Evolutionary conservation across 2,888 invertebrate species (phyloP).

Genomic region (Apodemia zela): DNA sequence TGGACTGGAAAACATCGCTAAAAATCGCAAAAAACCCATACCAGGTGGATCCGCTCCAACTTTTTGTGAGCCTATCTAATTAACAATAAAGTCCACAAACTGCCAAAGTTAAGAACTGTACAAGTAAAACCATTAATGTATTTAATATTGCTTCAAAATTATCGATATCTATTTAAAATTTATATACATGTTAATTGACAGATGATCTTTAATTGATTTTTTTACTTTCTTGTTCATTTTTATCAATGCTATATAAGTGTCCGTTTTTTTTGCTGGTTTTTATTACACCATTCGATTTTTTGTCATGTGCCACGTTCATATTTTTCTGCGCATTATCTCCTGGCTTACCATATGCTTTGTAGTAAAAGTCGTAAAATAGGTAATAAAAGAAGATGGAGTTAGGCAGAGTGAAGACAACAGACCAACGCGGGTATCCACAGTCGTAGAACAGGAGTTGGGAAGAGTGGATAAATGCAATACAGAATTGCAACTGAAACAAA

Average conservation of each 20-base stretch:
- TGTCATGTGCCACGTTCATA: slow-evolving; percentile 33
- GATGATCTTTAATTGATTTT: neutral
- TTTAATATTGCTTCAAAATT: slow-evolving; percentile 30
- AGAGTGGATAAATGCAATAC: slow-evolving; percentile 91
- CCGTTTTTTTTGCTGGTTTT: slow-evolving; percentile 35
- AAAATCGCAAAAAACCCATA: too few species aligned
- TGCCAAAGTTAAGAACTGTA: neutral
- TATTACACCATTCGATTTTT: slow-evolving; percentile 38
- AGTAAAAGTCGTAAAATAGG: slow-evolving; percentile 95
- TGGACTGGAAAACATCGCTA: too few species aligned
- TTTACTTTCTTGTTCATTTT: slow-evolving; percentile 11
- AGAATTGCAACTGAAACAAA: slow-evolving; percentile 90
- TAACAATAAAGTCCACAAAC: too few species aligned
- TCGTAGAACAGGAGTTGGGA: slow-evolving; percentile 91
- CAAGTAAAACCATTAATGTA: neutral
- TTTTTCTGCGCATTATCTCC: slow-evolving; percentile 43
- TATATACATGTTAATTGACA: slow-evolving; percentile 18
- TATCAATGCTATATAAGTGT: slow-evolving; percentile 26
- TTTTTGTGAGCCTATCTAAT: too few species aligned
- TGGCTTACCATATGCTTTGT: slow-evolving; percentile 83
- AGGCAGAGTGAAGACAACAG: slow-evolving; percentile 90
- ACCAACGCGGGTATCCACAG: slow-evolving; percentile 93
- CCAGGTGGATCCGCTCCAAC: too few species aligned
- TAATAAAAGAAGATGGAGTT: slow-evolving; percentile 96
- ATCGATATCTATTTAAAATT: neutral